Conservation (phyloP, 2,113 vertebrate genomes). For the Rhabdornis inornatus region DNA sequence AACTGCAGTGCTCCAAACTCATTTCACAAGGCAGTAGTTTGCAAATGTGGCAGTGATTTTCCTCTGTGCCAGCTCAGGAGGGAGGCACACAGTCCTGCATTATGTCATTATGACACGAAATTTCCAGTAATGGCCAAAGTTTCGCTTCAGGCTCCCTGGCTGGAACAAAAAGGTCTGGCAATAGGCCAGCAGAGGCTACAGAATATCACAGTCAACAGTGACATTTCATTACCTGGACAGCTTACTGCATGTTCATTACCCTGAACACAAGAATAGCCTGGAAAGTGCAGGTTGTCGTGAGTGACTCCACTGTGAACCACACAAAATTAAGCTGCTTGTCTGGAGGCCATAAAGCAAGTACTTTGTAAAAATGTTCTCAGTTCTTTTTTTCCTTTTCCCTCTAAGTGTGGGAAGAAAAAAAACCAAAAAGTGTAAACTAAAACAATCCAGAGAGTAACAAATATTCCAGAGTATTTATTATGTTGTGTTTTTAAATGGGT, state of each 20-base stretch:
- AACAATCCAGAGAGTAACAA: not conserved
- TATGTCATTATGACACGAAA: not conserved
- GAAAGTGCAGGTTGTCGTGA: not conserved
- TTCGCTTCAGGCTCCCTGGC: not conserved
- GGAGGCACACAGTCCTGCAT: not conserved
- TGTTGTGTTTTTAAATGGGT: not conserved
- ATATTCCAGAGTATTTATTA: not conserved
- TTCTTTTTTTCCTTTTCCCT: accelerated
- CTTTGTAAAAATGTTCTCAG: not conserved
- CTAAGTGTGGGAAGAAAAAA: not conserved
- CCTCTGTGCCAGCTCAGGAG: not conserved
- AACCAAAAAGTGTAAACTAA: not conserved
- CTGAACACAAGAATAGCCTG: not conserved
- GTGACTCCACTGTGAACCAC: not conserved
- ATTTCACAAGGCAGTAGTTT: not conserved
- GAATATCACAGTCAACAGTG: not conserved
- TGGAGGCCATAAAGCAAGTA: not conserved
- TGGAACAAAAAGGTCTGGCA: not conserved
- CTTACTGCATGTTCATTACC: not conserved
- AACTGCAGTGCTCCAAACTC: not conserved
- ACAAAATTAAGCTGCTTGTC: not conserved
- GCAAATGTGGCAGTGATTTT: not conserved
- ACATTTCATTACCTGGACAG: not conserved
- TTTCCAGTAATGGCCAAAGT: not conserved
- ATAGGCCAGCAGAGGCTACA: not conserved